Evolutionary conservation across 64 coral and sea anemone genomes (phyloP), one percentile per base, ranked within the genome.

Genomic region (Pocillopora damicornis): DNA sequence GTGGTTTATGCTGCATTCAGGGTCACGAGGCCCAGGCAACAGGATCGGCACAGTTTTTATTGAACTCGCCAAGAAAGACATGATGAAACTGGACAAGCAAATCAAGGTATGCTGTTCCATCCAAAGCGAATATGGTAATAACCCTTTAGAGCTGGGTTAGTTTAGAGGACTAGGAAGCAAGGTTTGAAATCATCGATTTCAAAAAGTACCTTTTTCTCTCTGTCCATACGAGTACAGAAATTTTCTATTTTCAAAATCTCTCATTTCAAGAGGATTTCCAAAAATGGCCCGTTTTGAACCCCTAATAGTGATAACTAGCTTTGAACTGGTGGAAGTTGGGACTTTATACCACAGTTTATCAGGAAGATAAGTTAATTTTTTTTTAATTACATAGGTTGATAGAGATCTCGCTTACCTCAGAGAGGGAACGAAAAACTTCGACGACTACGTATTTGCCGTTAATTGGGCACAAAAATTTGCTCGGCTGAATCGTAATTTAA

Each of bases 1-100:
- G 26, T 95, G 94, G 94, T 92, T 95, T 59, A 95, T 95, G 94
- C 59, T 95, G 38, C 94, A 95, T 89, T 95, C 94, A 45, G 94
- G 94, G 15, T 95, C 94, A 58, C 94, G 94, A 81, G 94, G 94
- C 42, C 94, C 94, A 61, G 94, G 94, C 20, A 98, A 93, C 73
- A 81, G 91, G 37, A 98, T 98, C 63, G 95, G 95, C 10, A 89
- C 89, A 61, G 87, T 93, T 35, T 98, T 90, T 63, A 98, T 98
- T 74, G 95, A 93, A 74, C 89, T 98, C 35, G 95, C 95, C 22
- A 98, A 98, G 86, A 91, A 98, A 18, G 95, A 98, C 22, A 98
- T 98, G 95, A 61, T 93, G 74, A 90, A 90, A 45, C 82, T 88
- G 1, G 91, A 93, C 61, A 96, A 61, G 63, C 92, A 75, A 82